phyloP scores from a whole-genome alignment of 2,113 vertebrate species.

The Amphiprion percula region DNA sequence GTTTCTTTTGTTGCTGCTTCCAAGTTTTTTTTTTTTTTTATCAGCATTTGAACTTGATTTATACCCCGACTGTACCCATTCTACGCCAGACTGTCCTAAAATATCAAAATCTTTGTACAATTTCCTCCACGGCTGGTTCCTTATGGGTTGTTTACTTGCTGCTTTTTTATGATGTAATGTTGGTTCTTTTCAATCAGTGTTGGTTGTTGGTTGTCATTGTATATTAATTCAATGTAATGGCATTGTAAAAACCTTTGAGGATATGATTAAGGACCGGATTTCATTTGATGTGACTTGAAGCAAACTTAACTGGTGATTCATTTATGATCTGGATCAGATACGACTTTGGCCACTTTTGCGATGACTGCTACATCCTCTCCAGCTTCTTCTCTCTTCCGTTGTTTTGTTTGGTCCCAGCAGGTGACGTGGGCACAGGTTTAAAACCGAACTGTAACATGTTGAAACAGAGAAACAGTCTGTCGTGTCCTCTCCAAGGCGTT shows the following conservation, averaged over 20 bases:
- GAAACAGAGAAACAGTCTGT: conserved; percentile 7
- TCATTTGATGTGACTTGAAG: conserved; percentile 29
- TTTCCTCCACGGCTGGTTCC: conserved; percentile 32
- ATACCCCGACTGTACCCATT: conserved; percentile 31
- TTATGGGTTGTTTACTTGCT: not conserved
- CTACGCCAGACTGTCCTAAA: conserved; percentile 17
- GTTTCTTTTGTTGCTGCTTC: conserved; percentile 6
- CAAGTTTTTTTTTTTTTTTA: conserved; percentile 6
- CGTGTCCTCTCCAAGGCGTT: not conserved
- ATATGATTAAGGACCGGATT: not conserved
- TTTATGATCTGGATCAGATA: conserved; percentile 23
- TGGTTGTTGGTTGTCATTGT: conserved; percentile 3
- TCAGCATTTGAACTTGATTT: conserved; percentile 43
- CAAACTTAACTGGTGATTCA: conserved; percentile 20
- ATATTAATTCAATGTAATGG: conserved; percentile 22
- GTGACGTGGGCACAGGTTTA: not conserved
- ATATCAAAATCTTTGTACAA: conserved; percentile 18
- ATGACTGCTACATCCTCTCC: not conserved
- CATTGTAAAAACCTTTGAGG: conserved; percentile 8
- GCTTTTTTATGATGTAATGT: conserved; percentile 8
- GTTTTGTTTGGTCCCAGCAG: not conserved
- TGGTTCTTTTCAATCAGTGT: not conserved
- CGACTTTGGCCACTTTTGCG: not conserved
- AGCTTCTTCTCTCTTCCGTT: not conserved
- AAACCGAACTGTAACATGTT: conserved; percentile 17